Percentiles rank a stretch among this genome's conserved stretches.
phyloP scores from a whole-genome alignment of 2,888 invertebrate genomes.

The Priocnemis perturbator region DNA sequence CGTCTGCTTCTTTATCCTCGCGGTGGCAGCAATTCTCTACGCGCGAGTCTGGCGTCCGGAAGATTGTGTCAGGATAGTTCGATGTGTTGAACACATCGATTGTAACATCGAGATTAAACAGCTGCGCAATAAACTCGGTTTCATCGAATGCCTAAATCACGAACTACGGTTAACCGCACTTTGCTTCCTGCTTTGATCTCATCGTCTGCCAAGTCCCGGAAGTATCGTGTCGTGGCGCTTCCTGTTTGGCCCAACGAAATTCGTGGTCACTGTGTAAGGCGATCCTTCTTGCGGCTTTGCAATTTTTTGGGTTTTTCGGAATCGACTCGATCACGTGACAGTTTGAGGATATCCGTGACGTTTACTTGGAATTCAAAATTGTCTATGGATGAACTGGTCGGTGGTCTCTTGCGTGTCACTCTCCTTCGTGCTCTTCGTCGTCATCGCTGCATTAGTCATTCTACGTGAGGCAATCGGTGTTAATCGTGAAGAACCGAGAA shows the following conservation, averaged over 20 bases:
- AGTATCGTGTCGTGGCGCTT: slow-evolving; percentile 49
- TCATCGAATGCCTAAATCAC: slow-evolving; percentile 28
- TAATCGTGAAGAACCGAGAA: too few species aligned
- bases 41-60: too few species aligned
- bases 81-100: too few species aligned
- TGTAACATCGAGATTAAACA: background rate
- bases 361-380: too few species aligned
- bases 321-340: background rate
- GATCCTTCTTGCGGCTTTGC: slow-evolving; percentile 1
- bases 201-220: slow-evolving; percentile 51
- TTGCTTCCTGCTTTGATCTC: slow-evolving; percentile 50
- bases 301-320: background rate
- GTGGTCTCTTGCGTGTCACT: background rate
- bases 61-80: too few species aligned
- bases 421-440: background rate
- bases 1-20: too few species aligned
- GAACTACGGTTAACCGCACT: slow-evolving; percentile 62
- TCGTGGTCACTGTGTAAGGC: slow-evolving; percentile 23
- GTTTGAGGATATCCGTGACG: background rate
- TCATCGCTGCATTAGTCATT: background rate
- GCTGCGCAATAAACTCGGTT: background rate
- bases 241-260: slow-evolving; percentile 45
- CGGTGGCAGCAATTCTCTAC: too few species aligned
- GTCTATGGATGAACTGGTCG: background rate
- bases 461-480: too few species aligned